A percentile compares a stretch with the other conserved stretches of the same genome.
Evolutionary conservation across 2,888 invertebrate species (phyloP).

Genomic region (Ormyrus pomaceus): DNA sequence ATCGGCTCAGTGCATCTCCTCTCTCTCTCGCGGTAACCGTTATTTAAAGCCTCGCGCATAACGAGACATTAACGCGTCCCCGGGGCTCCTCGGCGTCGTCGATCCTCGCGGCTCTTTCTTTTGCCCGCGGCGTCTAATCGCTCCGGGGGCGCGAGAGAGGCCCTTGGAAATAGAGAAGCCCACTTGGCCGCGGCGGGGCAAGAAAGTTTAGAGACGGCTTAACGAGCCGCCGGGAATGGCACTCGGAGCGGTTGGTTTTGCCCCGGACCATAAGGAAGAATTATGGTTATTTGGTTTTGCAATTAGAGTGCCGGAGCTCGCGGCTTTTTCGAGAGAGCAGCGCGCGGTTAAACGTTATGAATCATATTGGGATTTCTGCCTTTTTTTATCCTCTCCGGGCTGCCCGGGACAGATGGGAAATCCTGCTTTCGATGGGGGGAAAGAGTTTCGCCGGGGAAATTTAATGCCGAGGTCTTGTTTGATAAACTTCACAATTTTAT

Average conservation of each 20-base stretch:
- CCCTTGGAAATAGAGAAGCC: not conserved
- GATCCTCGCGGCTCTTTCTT: not conserved
- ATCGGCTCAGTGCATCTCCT: not conserved
- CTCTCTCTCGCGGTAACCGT: not conserved
- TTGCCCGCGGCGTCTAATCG: constrained; percentile 5
- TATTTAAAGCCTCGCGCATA: constrained; percentile 45
- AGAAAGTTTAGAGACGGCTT: constrained; percentile 3
- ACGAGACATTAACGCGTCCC: constrained; percentile 53
- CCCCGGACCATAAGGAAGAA: not conserved
- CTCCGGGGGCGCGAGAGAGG: not conserved
- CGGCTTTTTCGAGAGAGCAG: no score
- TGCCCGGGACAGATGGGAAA: no score
- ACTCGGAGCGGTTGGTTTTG: constrained; percentile 1
- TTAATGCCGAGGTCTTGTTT: no score
- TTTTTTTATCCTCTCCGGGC: no score
- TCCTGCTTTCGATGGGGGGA: no score
- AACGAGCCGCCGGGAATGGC: not conserved
- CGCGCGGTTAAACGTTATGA: no score
- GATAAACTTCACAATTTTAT: no score
- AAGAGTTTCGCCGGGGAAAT: no score
- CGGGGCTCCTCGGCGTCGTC: constrained; percentile 3
- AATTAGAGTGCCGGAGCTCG: constrained; percentile 4
- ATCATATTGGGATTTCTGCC: no score
- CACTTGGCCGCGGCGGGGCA: not conserved
- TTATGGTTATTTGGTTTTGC: constrained; percentile 27